Percentiles rank a stretch among this genome's conserved stretches.
Conservation (phyloP, 2,888 invertebrate species). For the Petrolisthes cinctipes region DNA sequence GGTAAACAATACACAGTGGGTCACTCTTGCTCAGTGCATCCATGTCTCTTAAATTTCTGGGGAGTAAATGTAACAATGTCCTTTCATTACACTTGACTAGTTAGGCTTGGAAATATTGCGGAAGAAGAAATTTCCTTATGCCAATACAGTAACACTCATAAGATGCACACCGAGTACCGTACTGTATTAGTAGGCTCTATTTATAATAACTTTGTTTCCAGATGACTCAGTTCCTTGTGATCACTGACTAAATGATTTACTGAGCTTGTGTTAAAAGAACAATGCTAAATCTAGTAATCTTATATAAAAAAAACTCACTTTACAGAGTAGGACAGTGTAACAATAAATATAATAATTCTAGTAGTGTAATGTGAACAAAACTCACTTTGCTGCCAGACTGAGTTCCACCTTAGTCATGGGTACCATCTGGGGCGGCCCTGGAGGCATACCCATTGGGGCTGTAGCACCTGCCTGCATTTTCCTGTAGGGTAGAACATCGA, state of each 20-base stretch:
- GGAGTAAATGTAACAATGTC: not conserved
- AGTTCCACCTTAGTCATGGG: conserved; percentile 57
- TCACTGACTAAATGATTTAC: too few relatives aligned
- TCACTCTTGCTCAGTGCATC: conserved; percentile 75
- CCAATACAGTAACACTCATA: too few relatives aligned
- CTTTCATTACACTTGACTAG: too few relatives aligned
- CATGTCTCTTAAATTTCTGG: conserved; percentile 71
- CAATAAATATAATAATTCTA: not conserved
- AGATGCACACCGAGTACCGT: too few relatives aligned
- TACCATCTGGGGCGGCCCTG: conserved; percentile 46
- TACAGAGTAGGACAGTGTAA: not conserved
- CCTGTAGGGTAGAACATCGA: not conserved
- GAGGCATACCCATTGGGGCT: conserved; percentile 40
- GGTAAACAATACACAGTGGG: conserved; percentile 72
- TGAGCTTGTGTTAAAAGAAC: too few relatives aligned
- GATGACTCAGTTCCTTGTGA: too few relatives aligned
- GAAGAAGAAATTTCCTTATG: too few relatives aligned
- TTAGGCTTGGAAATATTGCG: too few relatives aligned
- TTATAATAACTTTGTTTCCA: too few relatives aligned
- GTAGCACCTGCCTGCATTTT: conserved; percentile 46
- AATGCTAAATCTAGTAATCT: too few relatives aligned
- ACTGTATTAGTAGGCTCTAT: too few relatives aligned
- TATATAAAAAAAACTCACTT: too few relatives aligned
- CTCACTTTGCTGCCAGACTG: conserved; percentile 57
- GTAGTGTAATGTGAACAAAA: not conserved